phyloP scores from a whole-genome alignment of 2,113 vertebrate genomes.

The Campylomormyrus tamandua region DNA sequence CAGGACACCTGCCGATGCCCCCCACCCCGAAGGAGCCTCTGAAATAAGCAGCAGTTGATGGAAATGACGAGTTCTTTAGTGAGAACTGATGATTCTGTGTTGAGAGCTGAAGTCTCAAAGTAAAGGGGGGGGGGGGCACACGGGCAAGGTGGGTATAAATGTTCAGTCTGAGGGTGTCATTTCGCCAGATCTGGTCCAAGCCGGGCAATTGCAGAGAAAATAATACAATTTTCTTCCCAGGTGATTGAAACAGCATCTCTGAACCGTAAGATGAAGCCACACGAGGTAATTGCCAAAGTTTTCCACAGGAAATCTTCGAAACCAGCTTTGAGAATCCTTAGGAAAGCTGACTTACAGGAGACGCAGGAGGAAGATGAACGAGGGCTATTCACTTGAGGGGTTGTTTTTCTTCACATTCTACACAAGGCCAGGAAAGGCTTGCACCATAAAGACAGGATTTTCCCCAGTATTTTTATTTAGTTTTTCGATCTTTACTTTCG shows the following conservation, averaged over 20 bases:
- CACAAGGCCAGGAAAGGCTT: not conserved
- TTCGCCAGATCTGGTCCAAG: conserved; percentile 42
- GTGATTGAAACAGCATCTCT: conserved; percentile 60
- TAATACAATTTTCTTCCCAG: conserved; percentile 52
- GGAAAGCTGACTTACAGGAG: conserved; percentile 30
- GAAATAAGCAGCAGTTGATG: conserved; percentile 33
- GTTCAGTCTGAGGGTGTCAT: conserved; percentile 41
- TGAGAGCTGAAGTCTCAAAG: conserved; percentile 17
- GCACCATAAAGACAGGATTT: not conserved
- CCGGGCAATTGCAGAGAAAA: conserved; percentile 47
- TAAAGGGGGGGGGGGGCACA: conserved; percentile 24
- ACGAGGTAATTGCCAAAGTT: conserved; percentile 48
- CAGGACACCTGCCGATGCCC: conserved; percentile 37
- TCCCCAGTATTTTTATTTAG: not conserved
- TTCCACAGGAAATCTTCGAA: conserved; percentile 33
- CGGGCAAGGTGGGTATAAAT: conserved; percentile 29
- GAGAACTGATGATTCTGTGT: conserved; percentile 23
- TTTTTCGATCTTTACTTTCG: not conserved
- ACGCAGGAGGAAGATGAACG: conserved; percentile 25
- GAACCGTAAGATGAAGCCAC: conserved; percentile 49
- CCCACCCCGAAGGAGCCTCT: conserved; percentile 34
- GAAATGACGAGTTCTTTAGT: conserved; percentile 24
- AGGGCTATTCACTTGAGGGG: not conserved
- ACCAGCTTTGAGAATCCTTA: conserved; percentile 30
- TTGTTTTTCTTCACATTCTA: not conserved